Evolutionary conservation across 2,113 vertebrate genomes (phyloP).

Genomic region (Prunella himalayana): DNA sequence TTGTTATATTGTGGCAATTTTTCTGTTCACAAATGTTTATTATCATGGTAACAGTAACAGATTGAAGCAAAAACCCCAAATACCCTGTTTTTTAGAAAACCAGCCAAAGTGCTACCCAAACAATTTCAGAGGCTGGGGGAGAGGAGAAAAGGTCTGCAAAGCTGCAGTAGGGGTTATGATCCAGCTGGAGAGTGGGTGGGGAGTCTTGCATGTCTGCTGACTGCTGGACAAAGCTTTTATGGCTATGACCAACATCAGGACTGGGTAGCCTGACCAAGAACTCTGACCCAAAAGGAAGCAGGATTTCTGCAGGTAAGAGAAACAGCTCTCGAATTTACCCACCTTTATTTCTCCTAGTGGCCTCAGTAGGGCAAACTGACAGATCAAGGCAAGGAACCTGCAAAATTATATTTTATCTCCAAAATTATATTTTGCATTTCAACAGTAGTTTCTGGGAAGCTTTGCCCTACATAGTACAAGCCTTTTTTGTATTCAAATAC

Average conservation of each 20-base stretch:
- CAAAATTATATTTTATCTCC: background rate
- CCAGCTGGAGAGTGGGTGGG: background rate
- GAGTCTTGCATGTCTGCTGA: background rate
- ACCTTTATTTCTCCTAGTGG: background rate
- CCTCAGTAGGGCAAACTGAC: background rate
- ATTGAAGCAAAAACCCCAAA: background rate
- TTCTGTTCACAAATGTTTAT: background rate
- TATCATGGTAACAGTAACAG: background rate
- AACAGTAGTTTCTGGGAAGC: background rate
- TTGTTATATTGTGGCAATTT: background rate
- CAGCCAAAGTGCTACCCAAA: background rate
- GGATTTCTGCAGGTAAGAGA: background rate
- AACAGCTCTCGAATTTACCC: background rate
- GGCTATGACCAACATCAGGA: fast-evolving
- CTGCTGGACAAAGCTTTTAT: background rate
- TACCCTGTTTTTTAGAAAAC: background rate
- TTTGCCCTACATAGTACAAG: background rate
- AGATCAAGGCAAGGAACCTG: background rate
- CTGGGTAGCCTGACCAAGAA: background rate
- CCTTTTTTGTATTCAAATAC: background rate
- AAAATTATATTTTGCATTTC: background rate
- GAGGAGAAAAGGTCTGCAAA: background rate
- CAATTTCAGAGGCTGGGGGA: fast-evolving
- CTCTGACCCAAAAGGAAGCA: background rate
- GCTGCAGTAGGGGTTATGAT: background rate